A percentile compares a stretch with the other conserved stretches of the same genome.
phyloP scores from a whole-genome alignment of 2,888 invertebrate species.

The Unio delphinus region DNA sequence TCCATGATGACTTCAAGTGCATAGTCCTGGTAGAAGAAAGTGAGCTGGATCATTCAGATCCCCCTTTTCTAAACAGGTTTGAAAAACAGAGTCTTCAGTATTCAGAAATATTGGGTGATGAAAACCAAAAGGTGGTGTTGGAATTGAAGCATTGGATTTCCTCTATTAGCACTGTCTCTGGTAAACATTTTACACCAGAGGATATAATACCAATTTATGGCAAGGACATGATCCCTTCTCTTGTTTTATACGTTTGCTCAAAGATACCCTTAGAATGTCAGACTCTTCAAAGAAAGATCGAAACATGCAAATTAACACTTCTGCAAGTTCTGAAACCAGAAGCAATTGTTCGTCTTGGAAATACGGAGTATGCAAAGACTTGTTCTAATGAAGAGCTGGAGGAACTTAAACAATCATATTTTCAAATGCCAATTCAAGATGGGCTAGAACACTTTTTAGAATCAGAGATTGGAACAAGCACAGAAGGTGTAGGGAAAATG shows the following conservation, averaged over 20 bases:
- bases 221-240: conserved; percentile 34
- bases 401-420: conserved; percentile 15
- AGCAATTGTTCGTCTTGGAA: conserved; percentile 20
- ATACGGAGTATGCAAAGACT: conserved; percentile 2
- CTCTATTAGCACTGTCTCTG: conserved; percentile 8
- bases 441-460: conserved; percentile 26
- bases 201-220: conserved; percentile 35
- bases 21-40: conserved; percentile 49
- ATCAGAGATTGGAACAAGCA: too few species aligned
- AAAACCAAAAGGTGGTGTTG: conserved; percentile 11
- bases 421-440: conserved; percentile 34
- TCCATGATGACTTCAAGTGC: conserved; percentile 48
- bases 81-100: conserved; percentile 57
- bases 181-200: conserved; percentile 11
- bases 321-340: conserved; percentile 38
- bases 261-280: not conserved
- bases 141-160: conserved; percentile 19
- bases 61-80: conserved; percentile 60
- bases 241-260: conserved; percentile 13
- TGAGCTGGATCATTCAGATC: conserved; percentile 40
- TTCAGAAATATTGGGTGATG: conserved; percentile 25
- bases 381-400: not conserved
- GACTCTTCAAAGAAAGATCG: conserved; percentile 1
- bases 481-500: conserved; percentile 3
- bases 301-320: conserved; percentile 17